phyloP scores from a whole-genome alignment of 2,888 invertebrate species.

The Morpho deidamia region DNA sequence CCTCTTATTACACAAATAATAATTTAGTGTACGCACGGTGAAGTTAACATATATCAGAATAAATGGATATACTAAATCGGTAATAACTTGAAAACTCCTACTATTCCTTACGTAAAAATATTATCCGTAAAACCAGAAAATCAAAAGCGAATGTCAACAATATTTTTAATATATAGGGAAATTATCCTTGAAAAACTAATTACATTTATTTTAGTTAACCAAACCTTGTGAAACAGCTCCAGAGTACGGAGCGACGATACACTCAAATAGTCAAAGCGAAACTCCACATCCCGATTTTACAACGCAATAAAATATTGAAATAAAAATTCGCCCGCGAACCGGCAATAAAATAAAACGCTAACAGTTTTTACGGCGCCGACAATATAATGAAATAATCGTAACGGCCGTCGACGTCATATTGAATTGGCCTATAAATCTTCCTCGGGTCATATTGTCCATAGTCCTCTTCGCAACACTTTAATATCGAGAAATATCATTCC shows the following conservation, averaged over 20 bases:
- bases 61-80: too few species aligned
- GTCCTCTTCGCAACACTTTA: conserved; percentile 76
- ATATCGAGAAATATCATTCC: conserved; percentile 77
- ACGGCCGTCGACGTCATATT: conserved; percentile 69
- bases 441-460: conserved; percentile 76
- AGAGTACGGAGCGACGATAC: conserved; percentile 38
- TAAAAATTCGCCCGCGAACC: conserved; percentile 64
- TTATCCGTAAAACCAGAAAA: too few species aligned
- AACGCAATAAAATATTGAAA: conserved; percentile 74
- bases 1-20: too few species aligned
- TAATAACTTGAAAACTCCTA: too few species aligned
- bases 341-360: conserved; percentile 74
- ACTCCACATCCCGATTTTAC: conserved; percentile 45
- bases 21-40: too few species aligned
- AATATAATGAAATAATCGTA: conserved; percentile 78
- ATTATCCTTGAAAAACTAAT: neutral
- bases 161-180: neutral
- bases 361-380: conserved; percentile 76
- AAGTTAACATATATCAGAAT: too few species aligned
- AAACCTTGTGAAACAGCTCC: conserved; percentile 22
- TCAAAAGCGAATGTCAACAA: too few species aligned
- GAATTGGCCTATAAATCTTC: conserved; percentile 76
- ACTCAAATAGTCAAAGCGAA: conserved; percentile 43
- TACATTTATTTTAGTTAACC: neutral
- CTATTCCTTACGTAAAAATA: too few species aligned